Evolutionary conservation across 2,888 invertebrate genomes (phyloP).

Genomic region (Epinotia nisella): DNA sequence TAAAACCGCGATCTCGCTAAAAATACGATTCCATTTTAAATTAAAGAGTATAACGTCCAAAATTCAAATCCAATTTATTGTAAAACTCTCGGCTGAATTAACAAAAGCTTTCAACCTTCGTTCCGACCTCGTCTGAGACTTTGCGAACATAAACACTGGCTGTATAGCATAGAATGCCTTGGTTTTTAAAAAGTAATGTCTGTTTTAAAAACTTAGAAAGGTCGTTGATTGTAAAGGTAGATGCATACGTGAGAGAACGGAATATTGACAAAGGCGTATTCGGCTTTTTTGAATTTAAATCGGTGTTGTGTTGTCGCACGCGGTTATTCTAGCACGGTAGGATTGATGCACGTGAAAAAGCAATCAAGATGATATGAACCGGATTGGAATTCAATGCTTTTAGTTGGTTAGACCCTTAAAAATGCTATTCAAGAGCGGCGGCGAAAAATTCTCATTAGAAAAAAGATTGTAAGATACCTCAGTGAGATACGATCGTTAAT

Average conservation of each 20-base stretch:
- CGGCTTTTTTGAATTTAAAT: background rate
- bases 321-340: background rate
- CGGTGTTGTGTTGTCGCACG: background rate
- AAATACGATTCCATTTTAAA: background rate
- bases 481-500: too few relatives aligned
- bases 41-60: constrained; percentile 24
- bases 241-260: background rate
- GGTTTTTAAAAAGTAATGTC: constrained; percentile 11
- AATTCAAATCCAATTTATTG: constrained; percentile 35
- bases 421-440: too few relatives aligned
- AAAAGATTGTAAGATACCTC: too few relatives aligned
- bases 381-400: too few relatives aligned
- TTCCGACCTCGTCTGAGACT: constrained; percentile 25
- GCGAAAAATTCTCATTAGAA: too few relatives aligned
- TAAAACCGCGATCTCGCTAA: background rate
- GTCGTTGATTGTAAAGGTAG: constrained; percentile 9
- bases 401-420: too few relatives aligned
- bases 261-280: background rate
- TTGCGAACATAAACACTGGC: constrained; percentile 15
- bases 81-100: constrained; percentile 34
- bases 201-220: constrained; percentile 11
- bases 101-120: constrained; percentile 40
- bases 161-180: constrained; percentile 9
- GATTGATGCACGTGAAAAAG: too few relatives aligned
- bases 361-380: too few relatives aligned